These are phyloP conservation scores for Acronicta psi DNA, from an alignment of 2,888 invertebrate species.

Conservation along the genomic window DNA sequence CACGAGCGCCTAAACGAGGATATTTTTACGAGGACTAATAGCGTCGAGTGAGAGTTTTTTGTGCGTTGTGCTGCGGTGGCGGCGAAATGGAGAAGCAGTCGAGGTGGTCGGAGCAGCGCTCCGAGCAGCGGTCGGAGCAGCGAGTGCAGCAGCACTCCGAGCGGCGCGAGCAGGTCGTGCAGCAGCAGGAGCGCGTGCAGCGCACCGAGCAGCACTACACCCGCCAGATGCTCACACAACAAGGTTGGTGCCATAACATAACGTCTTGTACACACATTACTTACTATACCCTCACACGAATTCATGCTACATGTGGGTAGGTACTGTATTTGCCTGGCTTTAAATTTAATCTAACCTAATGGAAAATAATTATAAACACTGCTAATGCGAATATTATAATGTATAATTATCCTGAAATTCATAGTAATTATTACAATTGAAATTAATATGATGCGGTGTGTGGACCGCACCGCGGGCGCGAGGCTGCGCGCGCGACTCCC, in stretches of 20 bases:
- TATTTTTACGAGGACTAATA: conserved; percentile 78
- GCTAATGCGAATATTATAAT: conserved; percentile 67
- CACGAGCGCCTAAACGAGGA: conserved; percentile 78
- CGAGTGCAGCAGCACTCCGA: conserved; percentile 85
- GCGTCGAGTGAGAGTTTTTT: conserved; percentile 86
- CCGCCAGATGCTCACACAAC: conserved; percentile 93
- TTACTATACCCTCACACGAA: conserved; percentile 6
- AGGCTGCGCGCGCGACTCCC: conserved; percentile 62
- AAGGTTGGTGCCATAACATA: conserved; percentile 57
- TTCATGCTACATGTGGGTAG: conserved; percentile 18
- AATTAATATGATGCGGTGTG: conserved; percentile 47
- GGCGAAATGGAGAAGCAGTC: conserved; percentile 94
- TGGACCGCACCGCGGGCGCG: conserved; percentile 60
- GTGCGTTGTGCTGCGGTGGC: conserved; percentile 83
- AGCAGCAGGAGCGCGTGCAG: conserved; percentile 84
- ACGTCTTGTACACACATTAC: conserved; percentile 4
- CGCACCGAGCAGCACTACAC: conserved; percentile 94
- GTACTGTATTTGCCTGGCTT: conserved; percentile 34
- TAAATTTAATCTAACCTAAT: conserved; percentile 40
- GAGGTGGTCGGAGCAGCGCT: conserved; percentile 85
- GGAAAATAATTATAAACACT: conserved; percentile 43
- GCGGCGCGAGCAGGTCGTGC: conserved; percentile 83
- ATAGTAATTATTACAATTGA: conserved; percentile 35
- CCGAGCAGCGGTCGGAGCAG: conserved; percentile 80
- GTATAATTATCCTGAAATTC: conserved; percentile 61